Evolutionary conservation across 2,888 invertebrate species (phyloP).

Genomic region (Lordiphosa fenestrarum): DNA sequence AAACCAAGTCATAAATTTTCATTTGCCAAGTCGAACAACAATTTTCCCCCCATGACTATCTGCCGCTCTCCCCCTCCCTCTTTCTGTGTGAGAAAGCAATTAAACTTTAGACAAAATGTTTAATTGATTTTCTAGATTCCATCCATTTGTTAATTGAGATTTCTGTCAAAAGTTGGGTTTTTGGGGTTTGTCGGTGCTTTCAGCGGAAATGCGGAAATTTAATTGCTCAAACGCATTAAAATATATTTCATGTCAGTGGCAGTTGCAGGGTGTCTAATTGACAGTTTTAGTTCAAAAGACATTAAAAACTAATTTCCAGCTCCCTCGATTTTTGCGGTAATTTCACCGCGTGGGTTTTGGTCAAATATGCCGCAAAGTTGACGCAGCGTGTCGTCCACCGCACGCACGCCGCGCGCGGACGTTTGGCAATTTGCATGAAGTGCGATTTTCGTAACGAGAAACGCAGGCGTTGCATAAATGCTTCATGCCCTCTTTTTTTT

Average conservation of each 20-base stretch:
- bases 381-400: constrained; percentile 43
- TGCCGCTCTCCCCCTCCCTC: background rate
- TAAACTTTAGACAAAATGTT: constrained; percentile 34
- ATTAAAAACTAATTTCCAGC: constrained; percentile 14
- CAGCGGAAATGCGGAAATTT: background rate
- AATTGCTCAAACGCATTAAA: constrained; percentile 10
- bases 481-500: constrained; percentile 18
- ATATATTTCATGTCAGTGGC: background rate
- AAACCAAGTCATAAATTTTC: constrained; percentile 56
- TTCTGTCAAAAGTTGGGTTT: constrained; percentile 8
- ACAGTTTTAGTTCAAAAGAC: background rate
- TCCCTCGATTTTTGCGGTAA: background rate
- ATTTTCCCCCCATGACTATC: constrained; percentile 2
- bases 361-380: constrained; percentile 42
- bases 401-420: constrained; percentile 20
- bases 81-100: constrained; percentile 23
- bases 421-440: constrained; percentile 52
- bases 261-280: constrained; percentile 2
- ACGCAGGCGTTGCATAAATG: constrained; percentile 55
- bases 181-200: background rate
- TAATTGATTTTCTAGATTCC: constrained; percentile 31
- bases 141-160: constrained; percentile 25
- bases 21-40: constrained; percentile 34
- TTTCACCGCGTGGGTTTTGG: constrained; percentile 11
- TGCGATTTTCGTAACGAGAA: constrained; percentile 50